A percentile compares a stretch with the other conserved stretches of the same genome.
Evolutionary conservation across 30 jellyfish, hydroid and myxozoan species (phyloP).

Genomic region (Hydractinia symbiolongicarpus): DNA sequence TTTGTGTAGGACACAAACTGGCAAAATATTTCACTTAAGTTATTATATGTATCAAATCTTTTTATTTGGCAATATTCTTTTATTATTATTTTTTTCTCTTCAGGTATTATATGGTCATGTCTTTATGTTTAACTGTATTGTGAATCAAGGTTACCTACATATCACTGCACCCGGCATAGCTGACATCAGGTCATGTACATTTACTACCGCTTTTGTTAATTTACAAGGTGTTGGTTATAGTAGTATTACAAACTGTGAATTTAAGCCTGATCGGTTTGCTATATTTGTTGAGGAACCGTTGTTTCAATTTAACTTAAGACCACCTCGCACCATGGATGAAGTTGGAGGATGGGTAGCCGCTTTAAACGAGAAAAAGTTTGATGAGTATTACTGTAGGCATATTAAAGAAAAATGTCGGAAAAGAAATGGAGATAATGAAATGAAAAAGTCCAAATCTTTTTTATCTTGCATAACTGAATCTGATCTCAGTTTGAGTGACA

Average conservation of each 20-base stretch:
- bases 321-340: slow-evolving; percentile 19
- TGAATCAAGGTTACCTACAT: slow-evolving; percentile 64
- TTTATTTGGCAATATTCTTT: too few relatives aligned
- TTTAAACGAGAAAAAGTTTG: slow-evolving; percentile 21
- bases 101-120: slow-evolving; percentile 68
- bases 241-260: slow-evolving; percentile 44
- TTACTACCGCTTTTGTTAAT: slow-evolving; percentile 58
- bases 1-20: too few relatives aligned
- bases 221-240: slow-evolving; percentile 75
- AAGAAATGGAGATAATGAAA: slow-evolving; percentile 6
- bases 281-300: slow-evolving; percentile 69
- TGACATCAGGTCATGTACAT: slow-evolving; percentile 54
- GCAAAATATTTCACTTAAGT: too few relatives aligned
- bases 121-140: slow-evolving; percentile 54
- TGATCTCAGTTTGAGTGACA: slow-evolving; percentile 11
- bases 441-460: slow-evolving; percentile 12
- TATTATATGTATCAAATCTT: too few relatives aligned
- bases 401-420: slow-evolving; percentile 14
- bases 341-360: slow-evolving; percentile 70
- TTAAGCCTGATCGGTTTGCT: slow-evolving; percentile 77
- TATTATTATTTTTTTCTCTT: background rate
- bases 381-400: slow-evolving; percentile 35
- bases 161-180: slow-evolving; percentile 66
- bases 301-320: slow-evolving; percentile 30
- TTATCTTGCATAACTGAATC: background rate